These are phyloP conservation scores for Drosophila austrosaltans DNA, from an alignment of 2,888 invertebrate genomes.

Conservation along the genomic window DNA sequence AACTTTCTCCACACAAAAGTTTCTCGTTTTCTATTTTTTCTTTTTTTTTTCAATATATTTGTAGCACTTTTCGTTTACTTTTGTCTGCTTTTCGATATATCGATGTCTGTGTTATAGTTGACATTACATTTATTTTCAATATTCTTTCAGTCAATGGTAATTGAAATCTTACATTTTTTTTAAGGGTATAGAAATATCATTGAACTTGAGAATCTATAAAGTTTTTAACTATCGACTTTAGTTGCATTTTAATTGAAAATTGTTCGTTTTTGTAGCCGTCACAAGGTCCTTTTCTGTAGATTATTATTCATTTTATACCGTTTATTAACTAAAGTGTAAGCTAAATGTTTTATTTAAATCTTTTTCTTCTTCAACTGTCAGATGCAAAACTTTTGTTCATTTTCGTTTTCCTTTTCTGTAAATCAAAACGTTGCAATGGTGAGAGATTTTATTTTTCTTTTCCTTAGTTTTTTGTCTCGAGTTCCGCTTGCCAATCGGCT, in stretches of 20 bases:
- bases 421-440: constrained; percentile 67
- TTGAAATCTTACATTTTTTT: no score
- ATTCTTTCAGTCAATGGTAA: no score
- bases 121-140: no score
- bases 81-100: background rate
- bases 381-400: constrained; percentile 9
- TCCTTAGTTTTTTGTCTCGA: constrained; percentile 23
- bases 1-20: no score
- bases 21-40: background rate
- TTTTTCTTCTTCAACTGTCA: constrained; percentile 6
- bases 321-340: constrained; percentile 21
- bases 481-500: constrained; percentile 59
- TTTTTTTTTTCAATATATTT: background rate
- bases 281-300: constrained; percentile 24
- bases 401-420: constrained; percentile 38
- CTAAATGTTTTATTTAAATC: constrained; percentile 41
- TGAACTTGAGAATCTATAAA: no score
- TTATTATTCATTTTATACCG: constrained; percentile 5
- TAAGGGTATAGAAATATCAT: no score
- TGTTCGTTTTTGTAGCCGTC: constrained; percentile 14
- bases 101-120: background rate
- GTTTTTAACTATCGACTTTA: background rate
- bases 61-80: background rate
- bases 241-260: constrained; percentile 67
- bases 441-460: constrained; percentile 34